Percentiles rank a stretch among this genome's conserved stretches.
Conservation (phyloP, 23 tunicate genomes). For the Trididemnum clinides region DNA sequence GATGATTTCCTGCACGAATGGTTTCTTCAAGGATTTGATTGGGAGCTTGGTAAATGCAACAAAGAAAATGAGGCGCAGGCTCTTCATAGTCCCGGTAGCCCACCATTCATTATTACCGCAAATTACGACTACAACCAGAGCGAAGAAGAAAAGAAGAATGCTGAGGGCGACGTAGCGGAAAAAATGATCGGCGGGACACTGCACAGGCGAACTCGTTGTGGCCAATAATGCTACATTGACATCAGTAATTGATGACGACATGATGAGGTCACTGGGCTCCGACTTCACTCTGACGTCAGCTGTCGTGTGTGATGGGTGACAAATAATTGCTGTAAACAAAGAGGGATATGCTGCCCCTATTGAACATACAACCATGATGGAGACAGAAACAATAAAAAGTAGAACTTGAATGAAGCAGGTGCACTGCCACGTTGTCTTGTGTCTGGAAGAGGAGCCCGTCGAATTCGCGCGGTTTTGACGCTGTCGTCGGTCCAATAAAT, state of each 20-base stretch:
- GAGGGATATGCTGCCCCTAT: slow-evolving; percentile 18
- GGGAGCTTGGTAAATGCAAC: slow-evolving; percentile 39
- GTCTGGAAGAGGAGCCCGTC: too few relatives aligned
- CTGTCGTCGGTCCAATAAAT: slow-evolving; percentile 30
- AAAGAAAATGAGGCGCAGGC: background rate
- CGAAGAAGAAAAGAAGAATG: background rate
- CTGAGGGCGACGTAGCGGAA: background rate
- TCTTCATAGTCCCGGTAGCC: background rate
- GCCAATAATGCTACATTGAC: too few relatives aligned
- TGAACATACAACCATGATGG: background rate
- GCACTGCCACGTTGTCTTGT: background rate
- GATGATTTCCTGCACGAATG: background rate
- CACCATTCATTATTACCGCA: slow-evolving; percentile 33
- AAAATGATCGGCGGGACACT: background rate
- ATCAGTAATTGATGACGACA: too few relatives aligned
- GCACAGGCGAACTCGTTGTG: too few relatives aligned
- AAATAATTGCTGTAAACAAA: background rate
- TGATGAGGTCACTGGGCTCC: too few relatives aligned
- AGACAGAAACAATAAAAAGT: background rate
- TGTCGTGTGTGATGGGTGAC: too few relatives aligned
- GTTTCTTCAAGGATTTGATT: background rate
- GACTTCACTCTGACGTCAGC: too few relatives aligned
- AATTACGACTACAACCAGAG: background rate
- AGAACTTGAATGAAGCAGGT: background rate
- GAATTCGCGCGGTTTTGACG: background rate